phyloP scores from a whole-genome alignment of 2,888 invertebrate species.

The Melanophora roralis region DNA sequence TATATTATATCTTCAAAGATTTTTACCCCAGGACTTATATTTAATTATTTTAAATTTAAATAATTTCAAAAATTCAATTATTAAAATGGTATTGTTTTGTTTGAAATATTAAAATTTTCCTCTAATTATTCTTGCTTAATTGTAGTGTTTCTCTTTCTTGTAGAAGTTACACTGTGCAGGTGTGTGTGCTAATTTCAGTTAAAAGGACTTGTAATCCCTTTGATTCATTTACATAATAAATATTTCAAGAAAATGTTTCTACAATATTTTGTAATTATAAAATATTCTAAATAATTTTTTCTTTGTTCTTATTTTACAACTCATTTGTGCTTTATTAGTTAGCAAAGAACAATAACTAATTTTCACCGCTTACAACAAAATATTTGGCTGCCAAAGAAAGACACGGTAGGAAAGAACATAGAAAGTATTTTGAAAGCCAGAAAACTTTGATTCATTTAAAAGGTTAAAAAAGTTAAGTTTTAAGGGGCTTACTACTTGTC shows the following conservation, averaged over 20 bases:
- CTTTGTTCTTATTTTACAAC: neutral
- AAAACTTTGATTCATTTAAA: too few relatives aligned
- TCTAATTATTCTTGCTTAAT: neutral
- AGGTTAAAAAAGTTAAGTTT: too few relatives aligned
- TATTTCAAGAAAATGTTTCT: constrained; percentile 30
- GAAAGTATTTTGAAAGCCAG: too few relatives aligned
- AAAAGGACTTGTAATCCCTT: constrained; percentile 6
- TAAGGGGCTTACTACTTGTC: too few relatives aligned
- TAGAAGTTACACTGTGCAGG: too few relatives aligned
- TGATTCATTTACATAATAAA: constrained; percentile 58
- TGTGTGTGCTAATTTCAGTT: neutral
- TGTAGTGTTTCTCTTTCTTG: neutral
- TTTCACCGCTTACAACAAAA: neutral
- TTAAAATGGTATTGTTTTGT: constrained; percentile 34
- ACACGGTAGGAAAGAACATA: neutral
- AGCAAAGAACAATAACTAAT: constrained; percentile 3
- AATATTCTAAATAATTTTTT: constrained; percentile 11
- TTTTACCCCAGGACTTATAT: too few relatives aligned
- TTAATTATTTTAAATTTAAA: neutral
- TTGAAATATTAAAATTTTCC: neutral
- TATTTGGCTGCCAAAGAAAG: neutral
- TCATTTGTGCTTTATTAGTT: constrained; percentile 28
- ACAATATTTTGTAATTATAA: constrained; percentile 31
- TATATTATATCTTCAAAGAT: too few relatives aligned
- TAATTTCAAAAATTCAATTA: constrained; percentile 31